A percentile compares a stretch with the other conserved stretches of the same genome.
Evolutionary conservation across 2,888 invertebrate genomes (phyloP).

Genomic region (Eupithecia vulgata): DNA sequence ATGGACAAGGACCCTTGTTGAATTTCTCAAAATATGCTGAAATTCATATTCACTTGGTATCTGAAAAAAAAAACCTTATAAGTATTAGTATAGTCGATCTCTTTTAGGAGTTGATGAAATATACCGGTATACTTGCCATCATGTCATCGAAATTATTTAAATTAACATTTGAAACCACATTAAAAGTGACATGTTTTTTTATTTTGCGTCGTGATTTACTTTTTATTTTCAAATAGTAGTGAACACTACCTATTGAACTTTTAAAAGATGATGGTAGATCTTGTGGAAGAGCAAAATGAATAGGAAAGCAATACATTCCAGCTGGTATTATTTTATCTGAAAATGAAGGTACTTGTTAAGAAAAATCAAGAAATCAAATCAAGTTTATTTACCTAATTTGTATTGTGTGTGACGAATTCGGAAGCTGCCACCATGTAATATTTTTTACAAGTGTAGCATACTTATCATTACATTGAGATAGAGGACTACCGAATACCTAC

Average conservation of each 20-base stretch:
- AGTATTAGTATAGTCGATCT: background rate
- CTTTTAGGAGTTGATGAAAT: background rate
- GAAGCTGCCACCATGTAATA: background rate
- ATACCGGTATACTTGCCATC: slow-evolving; percentile 31
- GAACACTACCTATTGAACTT: slow-evolving; percentile 67
- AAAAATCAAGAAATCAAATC: background rate
- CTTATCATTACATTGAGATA: background rate
- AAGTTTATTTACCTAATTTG: background rate
- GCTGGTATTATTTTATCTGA: slow-evolving; percentile 61
- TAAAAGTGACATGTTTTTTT: slow-evolving; percentile 56
- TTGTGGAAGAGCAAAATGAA: slow-evolving; percentile 68
- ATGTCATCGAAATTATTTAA: slow-evolving; percentile 45
- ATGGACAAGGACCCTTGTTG: slow-evolving; percentile 54
- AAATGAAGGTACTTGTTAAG: slow-evolving; percentile 28
- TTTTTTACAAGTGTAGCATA: background rate
- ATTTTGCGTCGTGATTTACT: slow-evolving; percentile 60
- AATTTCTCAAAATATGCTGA: slow-evolving; percentile 59
- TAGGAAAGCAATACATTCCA: slow-evolving; percentile 65
- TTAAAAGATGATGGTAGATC: slow-evolving; percentile 71
- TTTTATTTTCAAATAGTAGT: slow-evolving; percentile 65
- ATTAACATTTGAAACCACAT: slow-evolving; percentile 64
- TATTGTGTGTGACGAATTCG: background rate
- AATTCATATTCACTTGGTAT: slow-evolving; percentile 59
- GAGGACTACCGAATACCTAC: background rate
- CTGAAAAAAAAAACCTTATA: slow-evolving; percentile 50